Evolutionary conservation across 2,888 invertebrate genomes (phyloP), one percentile per base, ranked within the genome.

Genomic region (Amphipyra berbera): DNA sequence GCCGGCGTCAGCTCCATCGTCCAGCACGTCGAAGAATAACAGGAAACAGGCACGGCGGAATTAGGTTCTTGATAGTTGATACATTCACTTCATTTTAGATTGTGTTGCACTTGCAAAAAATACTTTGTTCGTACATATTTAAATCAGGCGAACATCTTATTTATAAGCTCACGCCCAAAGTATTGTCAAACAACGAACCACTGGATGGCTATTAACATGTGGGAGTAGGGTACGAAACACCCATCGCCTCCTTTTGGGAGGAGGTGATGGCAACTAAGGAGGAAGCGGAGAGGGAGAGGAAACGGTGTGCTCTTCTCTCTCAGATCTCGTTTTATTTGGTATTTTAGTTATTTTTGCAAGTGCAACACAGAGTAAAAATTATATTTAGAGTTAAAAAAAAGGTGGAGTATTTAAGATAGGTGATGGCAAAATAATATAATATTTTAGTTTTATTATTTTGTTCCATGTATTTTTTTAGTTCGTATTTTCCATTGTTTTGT

Each of bases 31-130:
- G 46, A 42, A 68, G 50, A 73, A 61, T 47, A 49, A 67, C 33
- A 68, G 69, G 45, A 82, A 84, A 82, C 85, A 84, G 78, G 63
- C 78, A 71, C 84, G 83, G 21, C 78, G 81, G 52, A 72, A 82
- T 79, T 88, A 88, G 87, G 88, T 88, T 84, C 68, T 56, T 72
- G 44, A 44, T 64, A 68, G 61, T 64, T 72, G 61, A 40, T 61
- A 68, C 62, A 50, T 59, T 48, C 27, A 2, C n/a, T 14, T 27
- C 35, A 12, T 13, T 27, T 37, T 14, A n/a, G 12, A 35, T 30
- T 46, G 47, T 75, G 78, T 66, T 68, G 76, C 59, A 75, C 48
- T 66, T 68, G 61, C 21, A 45, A 56, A 61, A 55, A 54, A 40
- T 9, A 21, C 21, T 21, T 21, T 21, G 3, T 21, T n/a, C n/a